Percentiles rank a stretch among this genome's conserved stretches.
These are phyloP conservation scores for Sycophaga agraensis DNA, from an alignment of 1,140 invertebrate genomes.

Conservation along the genomic window DNA sequence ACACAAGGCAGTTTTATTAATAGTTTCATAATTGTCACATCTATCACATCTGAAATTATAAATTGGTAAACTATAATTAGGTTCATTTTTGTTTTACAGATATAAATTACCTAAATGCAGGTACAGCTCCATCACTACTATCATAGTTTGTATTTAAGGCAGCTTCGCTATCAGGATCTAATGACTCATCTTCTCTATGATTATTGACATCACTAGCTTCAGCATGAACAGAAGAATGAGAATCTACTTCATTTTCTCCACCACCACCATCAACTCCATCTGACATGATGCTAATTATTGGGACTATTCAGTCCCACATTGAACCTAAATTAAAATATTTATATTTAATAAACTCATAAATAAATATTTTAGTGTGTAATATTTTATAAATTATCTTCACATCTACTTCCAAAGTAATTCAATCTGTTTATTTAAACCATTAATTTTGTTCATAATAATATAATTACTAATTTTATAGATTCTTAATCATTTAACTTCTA, in stretches of 20 bases:
- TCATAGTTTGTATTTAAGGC: conserved; percentile 66
- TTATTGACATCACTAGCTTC: conserved; percentile 50
- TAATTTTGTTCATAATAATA: too few relatives aligned
- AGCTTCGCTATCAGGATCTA: conserved; percentile 54
- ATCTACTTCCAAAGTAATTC: too few relatives aligned
- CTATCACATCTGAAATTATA: conserved; percentile 58
- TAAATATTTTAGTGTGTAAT: too few relatives aligned
- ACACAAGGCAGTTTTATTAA: conserved; percentile 62
- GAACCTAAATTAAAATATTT: background rate
- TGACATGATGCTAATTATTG: conserved; percentile 52
- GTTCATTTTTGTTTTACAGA: too few relatives aligned
- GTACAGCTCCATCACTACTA: conserved; percentile 60
- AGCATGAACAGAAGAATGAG: conserved; percentile 52
- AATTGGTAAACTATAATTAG: background rate
- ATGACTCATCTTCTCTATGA: conserved; percentile 49
- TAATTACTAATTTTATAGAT: too few relatives aligned
- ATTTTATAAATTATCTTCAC: too few relatives aligned
- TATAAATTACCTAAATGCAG: conserved; percentile 56
- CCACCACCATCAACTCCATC: conserved; percentile 55
- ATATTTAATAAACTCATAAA: background rate
- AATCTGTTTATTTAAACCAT: too few relatives aligned
- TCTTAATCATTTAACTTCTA: too few relatives aligned
- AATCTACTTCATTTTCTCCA: conserved; percentile 58
- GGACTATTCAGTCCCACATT: conserved; percentile 35
- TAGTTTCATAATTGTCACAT: conserved; percentile 69